Conservation (phyloP, 1,140 invertebrate species). For the Cepaea nemoralis region DNA sequence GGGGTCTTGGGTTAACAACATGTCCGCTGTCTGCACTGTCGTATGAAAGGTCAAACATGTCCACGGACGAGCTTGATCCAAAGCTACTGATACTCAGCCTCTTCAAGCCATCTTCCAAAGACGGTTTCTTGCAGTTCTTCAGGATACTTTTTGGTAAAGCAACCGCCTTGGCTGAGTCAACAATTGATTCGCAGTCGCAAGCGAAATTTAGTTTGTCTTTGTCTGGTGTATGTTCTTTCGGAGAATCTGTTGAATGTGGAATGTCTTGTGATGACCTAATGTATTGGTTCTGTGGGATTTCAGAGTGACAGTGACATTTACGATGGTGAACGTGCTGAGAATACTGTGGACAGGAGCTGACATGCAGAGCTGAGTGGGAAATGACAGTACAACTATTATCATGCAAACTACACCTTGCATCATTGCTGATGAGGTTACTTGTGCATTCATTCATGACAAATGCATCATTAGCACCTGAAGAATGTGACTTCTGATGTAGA, state of each 20-base stretch:
- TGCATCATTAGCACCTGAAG: background rate
- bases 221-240: too few relatives aligned
- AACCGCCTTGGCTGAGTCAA: constrained; percentile 41
- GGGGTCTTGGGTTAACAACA: background rate
- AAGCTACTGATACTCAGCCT: constrained; percentile 64
- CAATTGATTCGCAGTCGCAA: too few relatives aligned
- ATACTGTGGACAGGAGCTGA: too few relatives aligned
- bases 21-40: constrained; percentile 61
- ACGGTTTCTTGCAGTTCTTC: constrained; percentile 48
- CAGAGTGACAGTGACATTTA: too few relatives aligned
- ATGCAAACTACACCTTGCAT: background rate
- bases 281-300: background rate
- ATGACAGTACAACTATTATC: background rate
- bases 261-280: background rate
- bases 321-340: too few relatives aligned
- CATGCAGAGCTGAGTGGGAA: background rate
- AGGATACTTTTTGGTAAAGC: constrained; percentile 55
- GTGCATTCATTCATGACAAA: background rate
- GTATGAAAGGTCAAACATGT: constrained; percentile 69
- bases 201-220: too few relatives aligned
- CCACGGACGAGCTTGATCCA: constrained; percentile 67
- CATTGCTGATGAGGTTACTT: background rate
- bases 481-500: background rate
- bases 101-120: constrained; percentile 51
- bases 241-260: too few relatives aligned